phyloP scores from a whole-genome alignment of 2,888 invertebrate genomes.

The Sturmia bella region DNA sequence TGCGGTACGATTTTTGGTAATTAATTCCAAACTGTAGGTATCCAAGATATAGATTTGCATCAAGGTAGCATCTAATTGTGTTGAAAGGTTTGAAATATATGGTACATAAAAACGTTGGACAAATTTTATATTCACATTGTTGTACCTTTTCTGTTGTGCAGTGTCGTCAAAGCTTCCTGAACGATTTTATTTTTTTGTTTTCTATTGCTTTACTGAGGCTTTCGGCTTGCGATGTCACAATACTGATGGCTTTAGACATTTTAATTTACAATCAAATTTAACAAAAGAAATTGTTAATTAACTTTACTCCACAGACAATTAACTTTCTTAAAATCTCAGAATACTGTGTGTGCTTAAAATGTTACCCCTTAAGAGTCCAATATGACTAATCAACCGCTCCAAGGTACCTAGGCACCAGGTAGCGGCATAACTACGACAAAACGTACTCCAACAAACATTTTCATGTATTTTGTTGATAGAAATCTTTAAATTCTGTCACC shows the following conservation, averaged over 20 bases:
- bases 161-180: slow-evolving; percentile 25
- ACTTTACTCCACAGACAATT: background rate
- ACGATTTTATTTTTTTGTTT: slow-evolving; percentile 47
- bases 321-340: too few relatives aligned
- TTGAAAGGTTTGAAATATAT: background rate
- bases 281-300: background rate
- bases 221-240: background rate
- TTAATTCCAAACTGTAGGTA: slow-evolving; percentile 3
- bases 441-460: too few relatives aligned
- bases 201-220: background rate
- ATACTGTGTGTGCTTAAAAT: too few relatives aligned
- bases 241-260: slow-evolving; percentile 19
- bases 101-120: background rate
- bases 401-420: too few relatives aligned
- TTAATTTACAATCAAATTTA: background rate
- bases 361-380: too few relatives aligned
- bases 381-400: too few relatives aligned
- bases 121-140: too few relatives aligned
- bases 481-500: too few relatives aligned
- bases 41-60: slow-evolving; percentile 8
- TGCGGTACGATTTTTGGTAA: background rate
- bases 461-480: too few relatives aligned
- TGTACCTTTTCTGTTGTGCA: slow-evolving; percentile 46
- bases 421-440: too few relatives aligned
- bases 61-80: slow-evolving; percentile 22